A percentile compares a stretch with the other conserved stretches of the same genome.
phyloP scores from a whole-genome alignment of 2,113 vertebrate genomes.

The Dipodomys ordii region DNA sequence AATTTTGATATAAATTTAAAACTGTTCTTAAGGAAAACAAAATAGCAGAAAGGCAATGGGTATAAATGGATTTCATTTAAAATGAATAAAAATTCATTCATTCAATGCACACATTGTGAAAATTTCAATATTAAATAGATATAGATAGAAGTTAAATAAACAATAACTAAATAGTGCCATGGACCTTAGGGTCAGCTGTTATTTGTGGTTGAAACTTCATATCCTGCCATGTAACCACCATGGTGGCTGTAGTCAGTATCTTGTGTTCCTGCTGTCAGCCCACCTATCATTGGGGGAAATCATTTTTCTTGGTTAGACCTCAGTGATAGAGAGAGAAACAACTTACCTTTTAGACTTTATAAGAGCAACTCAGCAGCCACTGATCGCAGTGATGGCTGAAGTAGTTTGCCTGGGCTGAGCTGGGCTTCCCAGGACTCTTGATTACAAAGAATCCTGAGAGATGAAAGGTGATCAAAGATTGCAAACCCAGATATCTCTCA shows the following conservation, averaged over 20 bases:
- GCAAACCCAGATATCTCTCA: conserved; percentile 35
- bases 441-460: neutral
- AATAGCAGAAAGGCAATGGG: neutral
- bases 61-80: neutral
- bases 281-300: neutral
- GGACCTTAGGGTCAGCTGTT: neutral
- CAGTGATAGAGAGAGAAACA: conserved; percentile 36
- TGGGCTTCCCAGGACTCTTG: conserved; percentile 19
- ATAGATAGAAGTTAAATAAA: neutral
- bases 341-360: conserved; percentile 44
- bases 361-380: conserved; percentile 50
- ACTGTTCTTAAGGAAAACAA: neutral
- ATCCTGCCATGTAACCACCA: neutral
- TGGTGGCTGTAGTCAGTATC: neutral
- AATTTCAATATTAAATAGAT: neutral
- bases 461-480: neutral
- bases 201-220: too few relatives aligned
- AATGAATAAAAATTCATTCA: neutral
- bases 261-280: neutral
- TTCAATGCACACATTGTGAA: neutral
- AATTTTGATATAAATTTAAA: neutral
- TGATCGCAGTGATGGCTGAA: conserved; percentile 32
- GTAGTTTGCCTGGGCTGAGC: conserved; percentile 15
- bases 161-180: neutral
- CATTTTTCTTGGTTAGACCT: neutral